Percentiles rank a stretch among this genome's conserved stretches.
phyloP scores from a whole-genome alignment of 2,113 vertebrate genomes.

The Chrysochloris asiatica region DNA sequence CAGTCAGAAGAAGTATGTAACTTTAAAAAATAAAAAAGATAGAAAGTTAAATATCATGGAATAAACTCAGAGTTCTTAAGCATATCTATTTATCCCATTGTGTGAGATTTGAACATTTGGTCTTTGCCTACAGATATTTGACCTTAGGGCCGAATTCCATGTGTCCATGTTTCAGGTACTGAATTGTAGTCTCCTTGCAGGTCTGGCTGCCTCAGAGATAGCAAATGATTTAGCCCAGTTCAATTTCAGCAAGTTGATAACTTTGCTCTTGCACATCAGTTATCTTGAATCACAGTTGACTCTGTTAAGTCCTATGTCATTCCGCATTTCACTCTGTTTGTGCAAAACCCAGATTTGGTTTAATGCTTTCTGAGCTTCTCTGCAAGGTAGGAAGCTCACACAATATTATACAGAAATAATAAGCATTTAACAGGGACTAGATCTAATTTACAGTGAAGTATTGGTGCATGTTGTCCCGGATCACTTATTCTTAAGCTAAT shows the following conservation, averaged over 20 bases:
- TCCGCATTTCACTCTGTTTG: conserved; percentile 61
- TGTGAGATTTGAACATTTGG: background rate
- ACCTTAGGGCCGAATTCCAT: background rate
- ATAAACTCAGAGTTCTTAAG: background rate
- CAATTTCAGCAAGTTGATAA: conserved; percentile 66
- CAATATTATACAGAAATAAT: conserved; percentile 45
- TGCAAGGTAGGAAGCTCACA: background rate
- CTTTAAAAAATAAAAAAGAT: background rate
- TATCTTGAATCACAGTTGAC: conserved; percentile 66
- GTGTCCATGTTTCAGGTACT: background rate
- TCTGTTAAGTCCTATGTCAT: conserved; percentile 44
- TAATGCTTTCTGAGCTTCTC: conserved; percentile 55
- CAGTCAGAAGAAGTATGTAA: background rate
- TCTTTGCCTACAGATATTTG: background rate
- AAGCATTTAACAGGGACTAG: conserved; percentile 34
- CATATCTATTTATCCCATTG: background rate
- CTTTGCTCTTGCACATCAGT: conserved; percentile 49
- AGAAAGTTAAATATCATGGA: background rate
- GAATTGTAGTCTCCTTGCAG: conserved; percentile 2
- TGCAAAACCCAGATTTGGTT: conserved; percentile 45
- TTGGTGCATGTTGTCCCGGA: background rate
- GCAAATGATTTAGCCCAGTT: conserved; percentile 60
- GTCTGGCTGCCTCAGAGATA: conserved; percentile 22
- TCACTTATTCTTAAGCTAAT: conserved; percentile 12
- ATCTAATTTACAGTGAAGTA: conserved; percentile 54